Evolutionary conservation across 1,140 invertebrate genomes (phyloP), one percentile per base, ranked within the genome.

Genomic region (Akabosia matsudoensis): DNA sequence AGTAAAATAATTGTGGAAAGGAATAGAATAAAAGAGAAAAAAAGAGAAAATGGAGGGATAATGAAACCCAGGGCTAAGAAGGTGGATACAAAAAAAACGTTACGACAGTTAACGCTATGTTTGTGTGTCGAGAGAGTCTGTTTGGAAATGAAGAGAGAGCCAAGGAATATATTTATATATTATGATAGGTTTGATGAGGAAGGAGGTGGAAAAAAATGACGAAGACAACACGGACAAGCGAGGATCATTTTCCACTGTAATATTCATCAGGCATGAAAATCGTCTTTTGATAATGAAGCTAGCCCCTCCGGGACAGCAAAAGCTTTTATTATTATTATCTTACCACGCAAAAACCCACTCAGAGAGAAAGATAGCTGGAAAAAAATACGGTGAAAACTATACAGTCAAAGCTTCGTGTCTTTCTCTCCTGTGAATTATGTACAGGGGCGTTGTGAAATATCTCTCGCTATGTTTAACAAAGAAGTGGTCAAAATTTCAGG

Each of bases 231-330:
- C 54, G 22, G 54, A 56, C 54, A 56, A 13, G 54, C n/a, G n/a
- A n/a, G 54, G 54, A 56, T 56, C 54, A 56, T 56, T 56, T 56
- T n/a, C n/a, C n/a, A 56, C 54, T n/a, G 61, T 31, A 67, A 67
- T 67, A 30, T 67, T 67, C 61, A 67, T 67, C 28, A 67, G 61
- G 61, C 26, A 67, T 31, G 61, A 31, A n/a, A 67, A 67, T 31
- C 61, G 30, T 67, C 61, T 67, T 67, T 67, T 67, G 61, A 67
- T 67, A 67, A 67, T 67, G 24, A 67, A 67, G 61, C 3, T 30
- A 30, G 28, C 61, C 61, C 61, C 31, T 10, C 28, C 26, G 61
- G 61, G 31, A 67, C 61, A 67, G 13, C 26, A n/a, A n/a, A n/a
- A n/a, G n/a, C n/a, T n/a, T n/a, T n/a, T n/a, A n/a, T n/a, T n/a